phyloP scores from a whole-genome alignment of 1,140 invertebrate species.

The Magallana ariakensis region DNA sequence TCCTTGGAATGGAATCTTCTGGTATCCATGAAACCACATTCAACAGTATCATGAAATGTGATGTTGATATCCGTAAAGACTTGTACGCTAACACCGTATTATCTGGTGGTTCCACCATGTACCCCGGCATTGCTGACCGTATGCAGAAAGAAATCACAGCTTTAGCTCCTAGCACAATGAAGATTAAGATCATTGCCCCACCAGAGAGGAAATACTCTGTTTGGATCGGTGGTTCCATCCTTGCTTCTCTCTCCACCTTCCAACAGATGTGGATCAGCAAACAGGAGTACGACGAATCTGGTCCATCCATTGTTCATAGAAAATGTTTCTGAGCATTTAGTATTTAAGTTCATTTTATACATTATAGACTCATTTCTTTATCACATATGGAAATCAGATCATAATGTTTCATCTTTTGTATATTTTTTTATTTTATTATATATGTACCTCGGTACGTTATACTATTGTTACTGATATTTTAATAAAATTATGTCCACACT shows the following conservation, averaged over 20 bases:
- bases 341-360: too few relatives aligned
- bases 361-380: too few relatives aligned
- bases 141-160: slow-evolving; percentile 77
- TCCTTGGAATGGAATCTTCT: slow-evolving; percentile 73
- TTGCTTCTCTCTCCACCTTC: slow-evolving; percentile 82
- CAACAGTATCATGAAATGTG: slow-evolving; percentile 85
- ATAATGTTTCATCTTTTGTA: too few relatives aligned
- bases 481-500: too few relatives aligned
- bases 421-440: too few relatives aligned
- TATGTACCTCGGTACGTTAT: too few relatives aligned
- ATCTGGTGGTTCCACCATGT: slow-evolving; percentile 90
- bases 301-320: slow-evolving; percentile 87
- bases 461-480: too few relatives aligned
- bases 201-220: slow-evolving; percentile 90
- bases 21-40: slow-evolving; percentile 85
- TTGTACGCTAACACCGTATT: slow-evolving; percentile 90
- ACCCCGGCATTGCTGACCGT: slow-evolving; percentile 84
- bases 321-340: too few relatives aligned
- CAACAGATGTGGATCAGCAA: slow-evolving; percentile 92
- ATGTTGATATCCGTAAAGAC: slow-evolving; percentile 92
- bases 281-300: slow-evolving; percentile 96
- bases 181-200: slow-evolving; percentile 91
- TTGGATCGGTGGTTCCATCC: slow-evolving; percentile 80
- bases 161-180: slow-evolving; percentile 81
- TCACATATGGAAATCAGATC: too few relatives aligned